These are phyloP conservation scores for Caenorhabditis remanei DNA, from an alignment of 1,140 invertebrate genomes.

Conservation along the genomic window DNA sequence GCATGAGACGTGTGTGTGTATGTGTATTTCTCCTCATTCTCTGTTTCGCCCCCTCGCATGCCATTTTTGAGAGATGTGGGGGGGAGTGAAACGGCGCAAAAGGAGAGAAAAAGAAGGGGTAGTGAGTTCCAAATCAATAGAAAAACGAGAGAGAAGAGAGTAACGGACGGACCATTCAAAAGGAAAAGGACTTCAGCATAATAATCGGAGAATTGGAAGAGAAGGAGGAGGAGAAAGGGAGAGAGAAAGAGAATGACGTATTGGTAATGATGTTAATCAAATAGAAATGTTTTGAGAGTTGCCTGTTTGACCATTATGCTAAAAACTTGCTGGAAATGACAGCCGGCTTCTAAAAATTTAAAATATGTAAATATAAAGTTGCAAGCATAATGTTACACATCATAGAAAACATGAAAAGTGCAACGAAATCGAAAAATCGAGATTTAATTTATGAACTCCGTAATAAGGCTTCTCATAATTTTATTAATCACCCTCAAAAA, in stretches of 20 bases:
- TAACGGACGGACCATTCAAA: neutral
- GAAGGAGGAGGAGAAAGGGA: neutral
- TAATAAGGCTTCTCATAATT: too few relatives aligned
- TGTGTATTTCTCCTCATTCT: neutral
- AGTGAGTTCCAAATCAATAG: conserved; percentile 32
- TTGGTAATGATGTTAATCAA: too few relatives aligned
- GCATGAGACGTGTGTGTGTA: neutral
- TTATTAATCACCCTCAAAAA: too few relatives aligned
- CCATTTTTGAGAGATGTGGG: conserved; percentile 31
- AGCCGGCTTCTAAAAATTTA: too few relatives aligned
- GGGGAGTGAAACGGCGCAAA: neutral
- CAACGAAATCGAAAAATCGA: too few relatives aligned
- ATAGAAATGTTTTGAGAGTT: too few relatives aligned
- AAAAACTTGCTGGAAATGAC: too few relatives aligned
- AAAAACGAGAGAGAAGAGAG: conserved; percentile 23
- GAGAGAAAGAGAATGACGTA: neutral
- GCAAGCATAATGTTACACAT: too few relatives aligned
- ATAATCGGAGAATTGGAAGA: neutral
- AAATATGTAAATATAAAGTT: too few relatives aligned
- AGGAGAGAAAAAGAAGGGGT: neutral
- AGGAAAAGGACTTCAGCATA: neutral
- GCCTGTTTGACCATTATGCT: too few relatives aligned
- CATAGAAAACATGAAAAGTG: too few relatives aligned
- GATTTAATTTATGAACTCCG: too few relatives aligned
- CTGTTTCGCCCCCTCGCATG: neutral